phyloP scores from a whole-genome alignment of 2,113 vertebrate genomes.

The Tragelaphus scriptus region DNA sequence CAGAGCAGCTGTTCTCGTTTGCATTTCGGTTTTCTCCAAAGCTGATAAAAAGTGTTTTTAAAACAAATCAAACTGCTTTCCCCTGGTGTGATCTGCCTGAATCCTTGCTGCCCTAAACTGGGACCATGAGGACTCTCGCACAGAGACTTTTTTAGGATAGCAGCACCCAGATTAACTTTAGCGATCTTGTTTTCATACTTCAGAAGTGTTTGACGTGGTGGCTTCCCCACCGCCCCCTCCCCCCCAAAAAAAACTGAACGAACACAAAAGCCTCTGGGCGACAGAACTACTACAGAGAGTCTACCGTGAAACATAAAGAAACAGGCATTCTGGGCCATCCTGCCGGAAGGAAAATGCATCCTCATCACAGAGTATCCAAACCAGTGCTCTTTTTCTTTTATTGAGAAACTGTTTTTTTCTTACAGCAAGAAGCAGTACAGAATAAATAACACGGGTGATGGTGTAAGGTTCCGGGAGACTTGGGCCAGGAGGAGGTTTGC shows the following conservation, averaged over 20 bases:
- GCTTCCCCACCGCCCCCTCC: neutral
- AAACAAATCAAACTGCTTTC: neutral
- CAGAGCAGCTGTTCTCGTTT: neutral
- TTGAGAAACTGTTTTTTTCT: conserved; percentile 77
- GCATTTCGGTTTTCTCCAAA: neutral
- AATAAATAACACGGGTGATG: conserved; percentile 60
- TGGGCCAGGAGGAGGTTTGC: conserved; percentile 64
- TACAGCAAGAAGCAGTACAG: conserved; percentile 78
- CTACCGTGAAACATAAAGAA: conserved; percentile 25
- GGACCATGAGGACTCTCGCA: neutral
- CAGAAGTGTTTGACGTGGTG: conserved; percentile 33
- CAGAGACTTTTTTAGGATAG: conserved; percentile 11
- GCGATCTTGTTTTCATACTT: neutral
- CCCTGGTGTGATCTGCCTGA: neutral
- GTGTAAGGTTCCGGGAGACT: conserved; percentile 65
- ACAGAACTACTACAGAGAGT: conserved; percentile 51
- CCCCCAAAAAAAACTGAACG: neutral
- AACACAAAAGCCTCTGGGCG: conserved; percentile 51
- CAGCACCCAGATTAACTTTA: neutral
- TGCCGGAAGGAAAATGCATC: conserved; percentile 55
- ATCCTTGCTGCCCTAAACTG: neutral
- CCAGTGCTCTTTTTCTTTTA: conserved; percentile 70
- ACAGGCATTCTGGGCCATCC: conserved; percentile 51
- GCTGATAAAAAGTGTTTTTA: neutral
- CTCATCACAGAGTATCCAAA: conserved; percentile 62